phyloP scores from a whole-genome alignment of 2,888 invertebrate genomes.

The Chymomyza fuscimana region DNA sequence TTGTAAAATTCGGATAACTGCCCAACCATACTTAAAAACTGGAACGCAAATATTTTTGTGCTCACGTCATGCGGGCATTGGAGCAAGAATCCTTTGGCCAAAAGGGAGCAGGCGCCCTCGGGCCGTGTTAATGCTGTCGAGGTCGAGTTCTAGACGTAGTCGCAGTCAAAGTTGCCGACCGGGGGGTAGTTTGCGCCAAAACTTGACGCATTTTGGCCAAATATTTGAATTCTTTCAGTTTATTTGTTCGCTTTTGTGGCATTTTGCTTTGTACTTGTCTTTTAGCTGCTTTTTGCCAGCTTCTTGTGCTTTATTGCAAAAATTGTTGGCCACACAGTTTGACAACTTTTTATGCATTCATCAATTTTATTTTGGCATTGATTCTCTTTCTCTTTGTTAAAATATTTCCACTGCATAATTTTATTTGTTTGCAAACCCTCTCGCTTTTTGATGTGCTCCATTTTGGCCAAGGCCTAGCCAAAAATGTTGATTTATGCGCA shows the following conservation, averaged over 20 bases:
- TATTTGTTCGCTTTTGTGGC: conserved; percentile 47
- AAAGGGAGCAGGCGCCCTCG: conserved; percentile 12
- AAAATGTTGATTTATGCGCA: conserved; percentile 59
- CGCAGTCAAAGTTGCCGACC: background rate
- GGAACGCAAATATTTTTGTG: conserved; percentile 44
- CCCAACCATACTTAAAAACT: conserved; percentile 7
- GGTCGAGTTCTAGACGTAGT: conserved; percentile 2
- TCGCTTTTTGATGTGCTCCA: background rate
- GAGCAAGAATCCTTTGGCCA: background rate
- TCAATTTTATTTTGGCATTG: conserved; percentile 35
- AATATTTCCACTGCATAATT: background rate
- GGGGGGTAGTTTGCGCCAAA: conserved; percentile 8
- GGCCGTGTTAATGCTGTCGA: conserved; percentile 33
- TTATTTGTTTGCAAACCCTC: background rate
- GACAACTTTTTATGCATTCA: conserved; percentile 49
- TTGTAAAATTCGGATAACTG: conserved; percentile 46
- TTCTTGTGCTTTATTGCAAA: conserved; percentile 24
- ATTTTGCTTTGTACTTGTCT: conserved; percentile 18
- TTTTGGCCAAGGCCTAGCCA: background rate
- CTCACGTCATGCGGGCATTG: conserved; percentile 21
- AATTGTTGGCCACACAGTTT: conserved; percentile 39
- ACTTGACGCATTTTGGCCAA: conserved; percentile 67
- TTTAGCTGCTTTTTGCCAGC: background rate
- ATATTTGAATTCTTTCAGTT: conserved; percentile 64
- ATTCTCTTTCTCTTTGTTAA: background rate